Conservation (phyloP, 2,113 vertebrate species). For the Ceuthmochares aereus region DNA sequence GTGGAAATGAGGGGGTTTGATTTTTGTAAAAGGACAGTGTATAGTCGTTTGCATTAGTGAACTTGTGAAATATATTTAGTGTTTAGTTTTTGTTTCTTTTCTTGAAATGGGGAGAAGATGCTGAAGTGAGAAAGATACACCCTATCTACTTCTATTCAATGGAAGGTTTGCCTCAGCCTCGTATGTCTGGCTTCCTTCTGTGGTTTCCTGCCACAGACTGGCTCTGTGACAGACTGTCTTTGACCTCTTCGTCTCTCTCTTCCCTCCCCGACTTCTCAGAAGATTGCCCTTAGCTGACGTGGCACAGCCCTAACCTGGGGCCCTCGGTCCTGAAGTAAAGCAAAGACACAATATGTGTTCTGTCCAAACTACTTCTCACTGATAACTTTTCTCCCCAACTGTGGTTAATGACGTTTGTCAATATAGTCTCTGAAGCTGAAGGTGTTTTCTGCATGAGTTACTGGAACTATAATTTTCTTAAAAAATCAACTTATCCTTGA, state of each 20-base stretch:
- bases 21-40: background rate
- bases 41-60: background rate
- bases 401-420: background rate
- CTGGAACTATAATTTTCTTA: background rate
- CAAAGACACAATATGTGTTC: background rate
- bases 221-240: background rate
- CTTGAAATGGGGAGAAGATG: background rate
- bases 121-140: background rate
- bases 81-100: background rate
- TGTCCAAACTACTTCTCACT: background rate
- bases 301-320: background rate
- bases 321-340: background rate
- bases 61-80: background rate
- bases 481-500: background rate
- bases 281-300: background rate
- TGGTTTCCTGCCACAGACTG: background rate
- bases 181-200: background rate
- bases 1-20: background rate
- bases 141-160: background rate
- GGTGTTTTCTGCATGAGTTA: background rate
- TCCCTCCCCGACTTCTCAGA: background rate
- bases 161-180: background rate
- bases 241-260: background rate
- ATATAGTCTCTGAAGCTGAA: background rate
- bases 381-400: background rate